phyloP scores from a whole-genome alignment of 2,797 vertebrate species.

The Oreortyx pictus region DNA sequence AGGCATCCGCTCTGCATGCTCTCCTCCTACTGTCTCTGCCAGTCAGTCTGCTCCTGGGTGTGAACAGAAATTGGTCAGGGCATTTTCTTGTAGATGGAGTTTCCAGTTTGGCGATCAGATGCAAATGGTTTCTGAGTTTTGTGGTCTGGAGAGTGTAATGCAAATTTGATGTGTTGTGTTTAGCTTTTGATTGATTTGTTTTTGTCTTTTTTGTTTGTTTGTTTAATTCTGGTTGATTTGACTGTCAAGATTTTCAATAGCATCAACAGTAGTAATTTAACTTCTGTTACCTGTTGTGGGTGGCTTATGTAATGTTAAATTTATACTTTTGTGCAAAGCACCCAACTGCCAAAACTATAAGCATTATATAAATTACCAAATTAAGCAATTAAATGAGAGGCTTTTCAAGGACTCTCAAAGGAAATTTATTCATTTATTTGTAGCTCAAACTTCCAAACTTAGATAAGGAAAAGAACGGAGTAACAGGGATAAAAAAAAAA shows the following conservation, averaged over 20 bases:
- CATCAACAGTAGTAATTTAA: slow-evolving; percentile 42
- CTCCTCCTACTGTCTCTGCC: neutral
- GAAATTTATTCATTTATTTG: neutral
- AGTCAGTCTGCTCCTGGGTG: neutral
- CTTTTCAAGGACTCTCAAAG: slow-evolving; percentile 3
- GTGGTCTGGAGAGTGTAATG: neutral
- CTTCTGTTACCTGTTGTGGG: slow-evolving; percentile 67
- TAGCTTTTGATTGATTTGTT: slow-evolving; percentile 31
- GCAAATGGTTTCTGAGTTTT: neutral
- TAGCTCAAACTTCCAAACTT: neutral
- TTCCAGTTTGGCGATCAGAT: neutral
- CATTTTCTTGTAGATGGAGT: neutral
- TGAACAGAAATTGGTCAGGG: fast-evolving
- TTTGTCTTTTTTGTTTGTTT: neutral
- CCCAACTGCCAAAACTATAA: slow-evolving; percentile 33
- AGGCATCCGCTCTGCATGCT: neutral
- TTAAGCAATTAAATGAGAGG: slow-evolving; percentile 33
- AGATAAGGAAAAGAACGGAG: neutral
- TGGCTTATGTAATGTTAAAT: slow-evolving; percentile 51
- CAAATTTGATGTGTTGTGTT: neutral
- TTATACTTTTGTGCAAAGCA: slow-evolving; percentile 28
- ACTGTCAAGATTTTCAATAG: slow-evolving; percentile 53
- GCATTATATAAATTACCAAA: slow-evolving; percentile 38
- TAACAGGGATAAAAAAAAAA: neutral
- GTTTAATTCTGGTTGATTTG: slow-evolving; percentile 22